Base-by-base conservation (phyloP, 2,888 invertebrate species). In the Hypomecis atomaria region DNA sequence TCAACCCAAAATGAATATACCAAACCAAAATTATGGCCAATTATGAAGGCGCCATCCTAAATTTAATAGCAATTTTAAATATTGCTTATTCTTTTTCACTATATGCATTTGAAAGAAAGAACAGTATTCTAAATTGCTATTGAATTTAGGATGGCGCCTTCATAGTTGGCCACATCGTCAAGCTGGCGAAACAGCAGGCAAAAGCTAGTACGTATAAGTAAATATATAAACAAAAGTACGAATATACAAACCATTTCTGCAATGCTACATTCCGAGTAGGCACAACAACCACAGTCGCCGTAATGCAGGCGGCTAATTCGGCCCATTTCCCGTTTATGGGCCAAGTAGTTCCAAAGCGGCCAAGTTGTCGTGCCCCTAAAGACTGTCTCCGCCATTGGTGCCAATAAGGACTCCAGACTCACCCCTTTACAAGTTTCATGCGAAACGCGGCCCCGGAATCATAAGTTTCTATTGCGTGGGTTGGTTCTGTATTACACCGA, bases 251-350 rank as follows among this genome's bases (percentile, higher is more conserved):
- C 36, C 6, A 36, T n/a, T 11, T n/a, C 6, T 36, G 13, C 23
- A 23, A 5, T 40, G n/a, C 8, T 0, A n/a, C 4, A 34, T n/a
- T 34, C 34, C 10, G 8, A 43, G 43, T 42, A 42, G 43, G 34
- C 13, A 34, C 34, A 36, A 44, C 40, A 54, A 58, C 78, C 74
- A 76, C 78, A 80, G 78, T 76, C 72, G 47, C 56, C n/a, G n/a
- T 81, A 79, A 81, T 80, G 81, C 78, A 81, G 80, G 74, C 78
- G 72, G 75, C 75, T 79, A 82, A 79, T 81, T 79, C 67, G 70
- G 71, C 70, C 71, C 75, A 69, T 69, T 72, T 64, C 71, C 48
- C 69, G 65, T 76, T 85, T 81, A 86, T 83, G 48, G 47, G 10
- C 38, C 48, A 59, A 64, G 50, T 59, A 59, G 63, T 63, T 64